Evolutionary conservation across 2,797 vertebrate genomes (phyloP).

Genomic region (Coluber constrictor): DNA sequence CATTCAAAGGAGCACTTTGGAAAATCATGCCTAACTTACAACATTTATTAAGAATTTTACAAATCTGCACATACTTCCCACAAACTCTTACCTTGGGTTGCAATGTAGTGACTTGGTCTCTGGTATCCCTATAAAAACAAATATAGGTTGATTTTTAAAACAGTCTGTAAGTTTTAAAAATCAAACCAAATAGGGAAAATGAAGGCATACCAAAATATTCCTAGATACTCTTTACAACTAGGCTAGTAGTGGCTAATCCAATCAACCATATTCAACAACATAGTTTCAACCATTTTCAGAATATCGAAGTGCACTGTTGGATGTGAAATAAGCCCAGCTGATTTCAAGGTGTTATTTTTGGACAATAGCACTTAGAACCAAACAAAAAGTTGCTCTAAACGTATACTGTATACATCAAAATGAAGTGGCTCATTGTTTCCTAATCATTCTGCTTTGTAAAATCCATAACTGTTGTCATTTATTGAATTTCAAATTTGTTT

Average conservation of each 20-base stretch:
- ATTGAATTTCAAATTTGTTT: not conserved
- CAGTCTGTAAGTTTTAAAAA: conserved; percentile 34
- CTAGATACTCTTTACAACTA: conserved; percentile 41
- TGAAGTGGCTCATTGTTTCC: not conserved
- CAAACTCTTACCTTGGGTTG: conserved; percentile 89
- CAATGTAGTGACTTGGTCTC: conserved; percentile 97
- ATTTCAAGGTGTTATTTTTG: not conserved
- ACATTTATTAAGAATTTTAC: conserved; percentile 12
- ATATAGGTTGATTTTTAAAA: conserved; percentile 66
- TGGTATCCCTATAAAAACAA: conserved; percentile 90
- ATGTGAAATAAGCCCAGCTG: not conserved
- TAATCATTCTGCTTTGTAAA: not conserved
- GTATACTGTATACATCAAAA: not conserved
- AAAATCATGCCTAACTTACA: conserved; percentile 10
- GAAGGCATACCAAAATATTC: conserved; percentile 63
- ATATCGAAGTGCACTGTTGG: not conserved
- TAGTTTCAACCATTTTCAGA: not conserved
- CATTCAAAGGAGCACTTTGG: not conserved
- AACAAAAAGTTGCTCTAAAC: not conserved
- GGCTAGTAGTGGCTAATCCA: conserved; percentile 27
- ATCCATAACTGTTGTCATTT: not conserved
- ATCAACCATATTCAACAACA: not conserved
- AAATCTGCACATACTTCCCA: not conserved
- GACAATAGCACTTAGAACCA: not conserved
- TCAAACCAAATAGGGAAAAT: conserved; percentile 39